These are phyloP conservation scores for Halocynthia roretzi DNA, from an alignment of 23 tunicate species.

Conservation along the genomic window DNA sequence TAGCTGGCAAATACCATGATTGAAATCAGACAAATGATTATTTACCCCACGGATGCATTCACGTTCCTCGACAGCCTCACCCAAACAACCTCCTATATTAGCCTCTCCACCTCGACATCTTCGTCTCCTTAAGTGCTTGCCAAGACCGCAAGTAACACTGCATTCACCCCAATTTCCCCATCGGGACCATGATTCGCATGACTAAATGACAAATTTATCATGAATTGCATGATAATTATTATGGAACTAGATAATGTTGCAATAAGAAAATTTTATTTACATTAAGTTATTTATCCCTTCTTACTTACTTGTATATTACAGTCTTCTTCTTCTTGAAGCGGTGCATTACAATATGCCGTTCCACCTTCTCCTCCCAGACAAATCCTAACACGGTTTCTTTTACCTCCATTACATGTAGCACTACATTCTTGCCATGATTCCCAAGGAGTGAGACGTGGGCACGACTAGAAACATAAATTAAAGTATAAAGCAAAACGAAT, in stretches of 20 bases:
- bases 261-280: background rate
- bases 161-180: conserved; percentile 73
- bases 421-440: conserved; percentile 45
- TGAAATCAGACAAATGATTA: too few relatives aligned
- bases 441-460: conserved; percentile 37
- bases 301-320: conserved; percentile 51
- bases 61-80: conserved; percentile 6
- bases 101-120: conserved; percentile 45
- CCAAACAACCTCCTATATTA: conserved; percentile 47
- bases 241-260: background rate
- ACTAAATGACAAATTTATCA: background rate
- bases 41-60: conserved; percentile 9
- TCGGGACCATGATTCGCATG: conserved; percentile 45
- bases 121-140: conserved; percentile 31
- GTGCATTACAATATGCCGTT: conserved; percentile 34
- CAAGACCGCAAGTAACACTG: conserved; percentile 72
- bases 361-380: conserved; percentile 17
- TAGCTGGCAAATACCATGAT: background rate
- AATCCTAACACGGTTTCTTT: conserved; percentile 13
- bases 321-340: conserved; percentile 27
- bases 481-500: background rate
- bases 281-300: too few relatives aligned
- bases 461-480: conserved; percentile 2
- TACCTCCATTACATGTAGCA: conserved; percentile 64
- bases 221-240: background rate